phyloP scores from a whole-genome alignment of 1,140 invertebrate genomes.

The Drosophila rhopaloa region DNA sequence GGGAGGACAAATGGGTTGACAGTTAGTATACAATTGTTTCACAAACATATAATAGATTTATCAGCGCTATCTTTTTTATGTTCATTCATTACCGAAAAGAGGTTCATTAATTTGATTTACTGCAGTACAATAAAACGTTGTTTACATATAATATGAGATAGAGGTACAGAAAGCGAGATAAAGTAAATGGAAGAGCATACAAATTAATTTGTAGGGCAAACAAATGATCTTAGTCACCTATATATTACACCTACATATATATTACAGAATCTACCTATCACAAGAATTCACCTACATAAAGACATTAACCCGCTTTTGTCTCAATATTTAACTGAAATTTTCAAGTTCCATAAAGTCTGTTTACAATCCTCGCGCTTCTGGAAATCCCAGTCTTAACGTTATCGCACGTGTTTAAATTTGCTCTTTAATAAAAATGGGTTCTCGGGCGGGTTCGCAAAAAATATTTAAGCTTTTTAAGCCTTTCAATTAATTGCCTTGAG shows the following conservation, averaged over 20 bases:
- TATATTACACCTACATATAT: too few species aligned
- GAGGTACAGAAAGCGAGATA: conserved; percentile 6
- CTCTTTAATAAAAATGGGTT: conserved; percentile 17
- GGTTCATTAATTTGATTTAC: conserved; percentile 6
- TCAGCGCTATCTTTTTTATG: not conserved
- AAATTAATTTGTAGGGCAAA: conserved; percentile 9
- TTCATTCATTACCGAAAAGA: conserved; percentile 2
- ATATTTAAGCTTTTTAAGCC: conserved; percentile 30
- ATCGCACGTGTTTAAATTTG: conserved; percentile 40
- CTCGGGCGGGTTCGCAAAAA: conserved; percentile 25
- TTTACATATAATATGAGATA: conserved; percentile 23
- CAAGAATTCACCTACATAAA: too few species aligned
- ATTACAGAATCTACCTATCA: not conserved
- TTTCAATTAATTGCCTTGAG: conserved; percentile 44
- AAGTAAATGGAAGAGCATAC: conserved; percentile 14
- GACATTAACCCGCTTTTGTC: not conserved
- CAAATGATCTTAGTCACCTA: not conserved
- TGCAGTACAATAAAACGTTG: conserved; percentile 17
- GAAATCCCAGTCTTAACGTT: conserved; percentile 27
- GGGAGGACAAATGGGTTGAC: not conserved
- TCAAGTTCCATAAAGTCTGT: conserved; percentile 14
- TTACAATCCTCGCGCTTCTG: conserved; percentile 17
- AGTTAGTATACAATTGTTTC: not conserved
- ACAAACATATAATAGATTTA: conserved; percentile 1
- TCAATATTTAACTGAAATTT: conserved; percentile 17